Percentiles rank a stretch among this genome's conserved stretches.
phyloP scores from a whole-genome alignment of 2,113 vertebrate species.

The Sinocyclocheilus anshuiensis region DNA sequence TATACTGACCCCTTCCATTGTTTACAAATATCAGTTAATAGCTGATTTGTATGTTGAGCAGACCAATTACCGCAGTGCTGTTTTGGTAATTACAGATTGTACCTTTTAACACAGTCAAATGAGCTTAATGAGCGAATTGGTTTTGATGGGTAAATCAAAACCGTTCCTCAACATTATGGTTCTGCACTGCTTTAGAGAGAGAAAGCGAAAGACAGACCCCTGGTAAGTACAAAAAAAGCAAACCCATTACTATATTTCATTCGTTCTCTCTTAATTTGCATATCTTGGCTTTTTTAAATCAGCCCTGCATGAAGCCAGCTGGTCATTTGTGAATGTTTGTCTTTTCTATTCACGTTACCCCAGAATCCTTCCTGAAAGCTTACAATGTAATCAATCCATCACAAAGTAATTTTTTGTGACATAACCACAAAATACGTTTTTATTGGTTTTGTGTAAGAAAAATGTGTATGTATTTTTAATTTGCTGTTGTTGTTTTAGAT shows the following conservation, averaged over 20 bases:
- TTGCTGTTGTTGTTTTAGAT: neutral
- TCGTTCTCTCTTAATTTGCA: slow-evolving; percentile 7
- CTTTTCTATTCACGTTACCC: slow-evolving; percentile 21
- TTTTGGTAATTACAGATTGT: slow-evolving; percentile 33
- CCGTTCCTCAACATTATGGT: slow-evolving; percentile 5
- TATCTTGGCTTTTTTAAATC: slow-evolving; percentile 19
- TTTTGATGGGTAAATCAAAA: slow-evolving; percentile 37
- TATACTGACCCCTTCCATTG: slow-evolving; percentile 17
- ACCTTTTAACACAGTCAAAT: slow-evolving; percentile 37
- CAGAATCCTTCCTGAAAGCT: slow-evolving; percentile 26
- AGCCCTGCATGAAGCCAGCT: neutral
- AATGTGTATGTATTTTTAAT: neutral
- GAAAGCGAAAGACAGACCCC: neutral
- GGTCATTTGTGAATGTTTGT: slow-evolving; percentile 19
- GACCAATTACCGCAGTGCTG: slow-evolving; percentile 26
- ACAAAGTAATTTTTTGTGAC: neutral
- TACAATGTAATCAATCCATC: slow-evolving; percentile 50
- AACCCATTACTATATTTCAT: slow-evolving; percentile 19
- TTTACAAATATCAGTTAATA: slow-evolving; percentile 16
- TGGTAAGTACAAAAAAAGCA: neutral
- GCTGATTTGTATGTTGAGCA: slow-evolving; percentile 20
- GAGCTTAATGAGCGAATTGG: slow-evolving; percentile 24
- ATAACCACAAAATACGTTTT: neutral
- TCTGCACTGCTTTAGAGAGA: slow-evolving; percentile 16
- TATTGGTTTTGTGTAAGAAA: too few relatives aligned